Evolutionary conservation across 2,888 invertebrate species (phyloP).

Genomic region (Hofmannophila pseudospretella): DNA sequence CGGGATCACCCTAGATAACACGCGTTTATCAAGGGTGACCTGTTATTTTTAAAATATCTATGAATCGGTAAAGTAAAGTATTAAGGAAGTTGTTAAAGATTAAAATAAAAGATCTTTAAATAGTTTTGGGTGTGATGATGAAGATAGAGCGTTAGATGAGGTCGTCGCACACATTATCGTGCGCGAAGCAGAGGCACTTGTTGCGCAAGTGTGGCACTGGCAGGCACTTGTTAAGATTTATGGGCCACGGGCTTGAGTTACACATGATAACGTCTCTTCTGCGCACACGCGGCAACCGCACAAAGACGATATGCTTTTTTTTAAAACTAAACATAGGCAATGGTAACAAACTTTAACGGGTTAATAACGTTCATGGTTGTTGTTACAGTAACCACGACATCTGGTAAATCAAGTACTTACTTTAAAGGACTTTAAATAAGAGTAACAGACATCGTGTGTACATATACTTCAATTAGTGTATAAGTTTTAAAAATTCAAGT

Average conservation of each 20-base stretch:
- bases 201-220: conserved; percentile 61
- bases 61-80: background rate
- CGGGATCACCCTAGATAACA: conserved; percentile 9
- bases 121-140: conserved; percentile 20
- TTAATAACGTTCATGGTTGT: conserved; percentile 14
- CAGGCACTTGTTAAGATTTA: conserved; percentile 60
- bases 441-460: too few relatives aligned
- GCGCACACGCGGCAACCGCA: conserved; percentile 39
- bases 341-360: conserved; percentile 40
- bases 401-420: too few relatives aligned
- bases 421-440: too few relatives aligned
- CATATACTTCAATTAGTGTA: too few relatives aligned
- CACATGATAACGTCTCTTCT: conserved; percentile 60
- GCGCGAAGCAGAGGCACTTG: conserved; percentile 41
- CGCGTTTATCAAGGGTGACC: background rate
- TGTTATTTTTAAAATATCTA: background rate
- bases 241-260: conserved; percentile 59
- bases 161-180: conserved; percentile 40
- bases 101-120: background rate
- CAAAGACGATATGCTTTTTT: conserved; percentile 32
- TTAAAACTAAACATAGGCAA: conserved; percentile 38
- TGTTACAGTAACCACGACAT: background rate
- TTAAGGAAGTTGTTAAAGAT: background rate
- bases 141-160: conserved; percentile 31
- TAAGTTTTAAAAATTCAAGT: too few relatives aligned